phyloP scores from a whole-genome alignment of 1,140 invertebrate genomes.

The Zaprionus tsacasi region DNA sequence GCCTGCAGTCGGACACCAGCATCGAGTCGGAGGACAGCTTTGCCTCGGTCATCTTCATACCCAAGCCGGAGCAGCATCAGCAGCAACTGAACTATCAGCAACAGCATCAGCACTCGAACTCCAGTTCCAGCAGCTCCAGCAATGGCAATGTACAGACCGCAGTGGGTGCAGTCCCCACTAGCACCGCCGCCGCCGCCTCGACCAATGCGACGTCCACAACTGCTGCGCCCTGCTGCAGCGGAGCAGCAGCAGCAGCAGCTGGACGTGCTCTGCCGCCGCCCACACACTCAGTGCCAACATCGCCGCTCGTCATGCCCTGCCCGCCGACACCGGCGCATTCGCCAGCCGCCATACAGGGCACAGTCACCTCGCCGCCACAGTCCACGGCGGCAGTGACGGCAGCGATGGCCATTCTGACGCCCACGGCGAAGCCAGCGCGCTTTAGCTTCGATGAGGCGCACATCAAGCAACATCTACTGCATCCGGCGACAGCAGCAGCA shows the following conservation, averaged over 20 bases:
- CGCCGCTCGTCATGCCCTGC: constrained; percentile 86
- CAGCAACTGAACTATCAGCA: constrained; percentile 76
- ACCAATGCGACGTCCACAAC: constrained; percentile 2
- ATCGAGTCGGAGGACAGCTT: constrained; percentile 96
- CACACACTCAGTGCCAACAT: constrained; percentile 88
- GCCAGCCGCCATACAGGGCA: constrained; percentile 71
- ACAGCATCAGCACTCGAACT: constrained; percentile 85
- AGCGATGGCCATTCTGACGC: constrained; percentile 79
- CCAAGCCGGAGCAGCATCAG: constrained; percentile 86
- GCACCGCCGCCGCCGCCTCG: constrained; percentile 1
- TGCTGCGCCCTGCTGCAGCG: not conserved
- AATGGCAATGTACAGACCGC: constrained; percentile 49
- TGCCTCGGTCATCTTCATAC: constrained; percentile 95
- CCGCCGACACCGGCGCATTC: constrained; percentile 84
- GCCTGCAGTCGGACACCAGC: constrained; percentile 95
- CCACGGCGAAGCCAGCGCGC: constrained; percentile 52
- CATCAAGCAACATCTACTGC: constrained; percentile 66
- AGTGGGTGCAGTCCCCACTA: constrained; percentile 20
- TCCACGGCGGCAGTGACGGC: constrained; percentile 67
- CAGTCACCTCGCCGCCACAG: constrained; percentile 71
- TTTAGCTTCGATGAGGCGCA: constrained; percentile 81
- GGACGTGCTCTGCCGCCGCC: constrained; percentile 59
- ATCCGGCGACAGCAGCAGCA: constrained; percentile 29
- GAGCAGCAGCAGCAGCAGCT: not conserved
- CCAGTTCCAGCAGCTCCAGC: constrained; percentile 79